phyloP scores from a whole-genome alignment of 2,797 vertebrate genomes.

The Xiphorhynchus erythropygius region DNA sequence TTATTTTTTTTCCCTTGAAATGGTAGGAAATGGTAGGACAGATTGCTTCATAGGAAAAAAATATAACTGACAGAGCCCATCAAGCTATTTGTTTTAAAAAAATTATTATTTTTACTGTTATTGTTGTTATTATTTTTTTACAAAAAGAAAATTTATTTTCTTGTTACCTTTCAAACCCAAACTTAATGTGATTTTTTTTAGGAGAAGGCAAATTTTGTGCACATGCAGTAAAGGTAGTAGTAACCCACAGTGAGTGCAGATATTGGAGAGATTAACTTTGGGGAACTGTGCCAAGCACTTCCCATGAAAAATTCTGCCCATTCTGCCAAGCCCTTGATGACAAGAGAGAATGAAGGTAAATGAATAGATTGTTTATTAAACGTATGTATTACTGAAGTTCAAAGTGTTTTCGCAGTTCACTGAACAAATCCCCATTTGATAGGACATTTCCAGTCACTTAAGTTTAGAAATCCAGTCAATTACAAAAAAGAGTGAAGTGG shows the following conservation, averaged over 20 bases:
- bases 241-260: neutral
- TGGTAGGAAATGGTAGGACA: neutral
- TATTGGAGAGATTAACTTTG: neutral
- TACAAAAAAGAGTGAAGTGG: neutral
- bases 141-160: neutral
- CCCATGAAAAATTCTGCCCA: neutral
- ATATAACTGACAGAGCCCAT: neutral
- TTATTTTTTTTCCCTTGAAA: too few species aligned
- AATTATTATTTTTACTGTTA: neutral
- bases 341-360: neutral
- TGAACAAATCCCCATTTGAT: neutral
- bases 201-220: neutral
- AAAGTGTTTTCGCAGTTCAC: neutral
- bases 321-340: neutral
- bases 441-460: neutral
- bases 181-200: neutral
- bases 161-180: neutral
- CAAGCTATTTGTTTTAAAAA: neutral
- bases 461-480: neutral
- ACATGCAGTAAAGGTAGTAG: neutral
- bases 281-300: neutral
- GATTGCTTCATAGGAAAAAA: neutral
- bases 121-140: neutral
- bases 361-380: neutral
- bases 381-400: neutral